phyloP scores from a whole-genome alignment of 2,113 vertebrate species.

The Aegithalos caudatus region DNA sequence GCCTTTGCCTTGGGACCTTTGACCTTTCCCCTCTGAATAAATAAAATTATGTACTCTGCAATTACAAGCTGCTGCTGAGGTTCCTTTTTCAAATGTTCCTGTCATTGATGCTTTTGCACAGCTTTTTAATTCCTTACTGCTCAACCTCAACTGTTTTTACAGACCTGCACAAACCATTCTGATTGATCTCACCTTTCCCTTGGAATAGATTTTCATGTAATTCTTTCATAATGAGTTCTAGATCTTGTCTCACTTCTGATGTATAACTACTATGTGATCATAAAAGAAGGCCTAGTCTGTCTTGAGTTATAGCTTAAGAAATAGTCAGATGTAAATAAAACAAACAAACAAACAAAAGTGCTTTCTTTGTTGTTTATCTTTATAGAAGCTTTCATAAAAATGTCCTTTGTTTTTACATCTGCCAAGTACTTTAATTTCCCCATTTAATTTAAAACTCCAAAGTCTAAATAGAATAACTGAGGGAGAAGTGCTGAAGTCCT shows the following conservation, averaged over 20 bases:
- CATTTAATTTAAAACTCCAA: background rate
- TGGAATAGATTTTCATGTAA: background rate
- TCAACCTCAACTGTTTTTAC: background rate
- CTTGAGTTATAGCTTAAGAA: background rate
- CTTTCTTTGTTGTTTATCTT: background rate
- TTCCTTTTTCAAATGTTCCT: background rate
- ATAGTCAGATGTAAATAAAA: background rate
- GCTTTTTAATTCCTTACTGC: background rate
- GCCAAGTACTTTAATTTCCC: background rate
- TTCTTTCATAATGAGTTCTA: background rate
- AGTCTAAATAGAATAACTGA: background rate
- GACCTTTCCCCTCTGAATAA: background rate
- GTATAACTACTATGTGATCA: background rate
- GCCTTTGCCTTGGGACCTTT: background rate
- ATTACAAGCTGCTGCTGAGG: background rate
- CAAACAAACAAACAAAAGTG: background rate
- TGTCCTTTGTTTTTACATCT: background rate
- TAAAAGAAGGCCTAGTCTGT: background rate
- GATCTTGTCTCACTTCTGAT: background rate
- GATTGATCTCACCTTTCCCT: background rate
- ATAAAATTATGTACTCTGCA: background rate
- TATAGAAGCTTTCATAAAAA: background rate
- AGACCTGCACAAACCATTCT: background rate
- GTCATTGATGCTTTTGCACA: background rate
- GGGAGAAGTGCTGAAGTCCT: background rate